Base-by-base conservation (phyloP, 2,113 vertebrate genomes). In the Ariopsis seemanni region DNA sequence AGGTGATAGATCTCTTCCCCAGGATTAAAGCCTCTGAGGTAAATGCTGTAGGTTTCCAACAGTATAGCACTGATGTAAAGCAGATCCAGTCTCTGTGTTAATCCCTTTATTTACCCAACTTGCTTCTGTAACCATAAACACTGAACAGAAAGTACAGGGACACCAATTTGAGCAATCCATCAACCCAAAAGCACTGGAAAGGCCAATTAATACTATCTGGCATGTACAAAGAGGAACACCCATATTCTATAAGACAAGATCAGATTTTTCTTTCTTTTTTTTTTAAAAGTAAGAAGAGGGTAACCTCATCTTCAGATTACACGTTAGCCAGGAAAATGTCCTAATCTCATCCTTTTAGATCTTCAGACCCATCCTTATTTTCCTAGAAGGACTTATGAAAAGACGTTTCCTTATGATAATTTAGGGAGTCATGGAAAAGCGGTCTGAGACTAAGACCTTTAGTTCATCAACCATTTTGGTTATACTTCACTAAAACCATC, bases 101-200 rank as follows among this genome's bases (percentile, higher is more conserved):
- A 90, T 93, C 90, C 85, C 65, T 5, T 65, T 92, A 90, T 92
- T 94, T 92, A 92, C 90, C 90, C 89, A 62, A 82, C 89, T 84
- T 63, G n/a, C 77, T 79, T 71, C 62, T 78, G 88, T 90, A 85
- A 91, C 91, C 89, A 88, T 92, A 91, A 93, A 93, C 90, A 72
- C 71, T 87, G 80, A 81, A 87, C 75, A 50, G 86, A 83, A 89
- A 89, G 86, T 84, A 90, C 84, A 82, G 89, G 87, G 77, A 87
- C 90, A 83, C 57, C 63, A 60, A 89, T 79, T 89, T 83, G 52
- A 87, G 89, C 48, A 72, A 92, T 92, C 85, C 58, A 90, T 93
- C 91, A 92, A 86, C 65, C 50, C 82, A 83, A 89, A 91, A 88
- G 48, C 83, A 79, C 89, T 83, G 72, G 58, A 62, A 42, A 80